These are phyloP conservation scores for Melanchra persicariae DNA, from an alignment of 2,888 invertebrate species.

Conservation along the genomic window DNA sequence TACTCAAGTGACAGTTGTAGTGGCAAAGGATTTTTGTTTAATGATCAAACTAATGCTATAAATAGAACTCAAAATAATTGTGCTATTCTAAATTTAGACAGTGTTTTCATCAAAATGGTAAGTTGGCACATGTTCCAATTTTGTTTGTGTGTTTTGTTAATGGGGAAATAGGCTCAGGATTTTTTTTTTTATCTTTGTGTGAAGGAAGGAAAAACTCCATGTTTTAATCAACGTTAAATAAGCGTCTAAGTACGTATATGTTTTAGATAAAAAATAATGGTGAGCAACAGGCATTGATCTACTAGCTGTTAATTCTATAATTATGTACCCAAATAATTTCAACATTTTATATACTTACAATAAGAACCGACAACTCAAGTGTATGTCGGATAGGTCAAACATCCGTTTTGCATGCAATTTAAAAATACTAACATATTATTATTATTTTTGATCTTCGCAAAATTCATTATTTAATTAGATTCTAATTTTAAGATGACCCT, in stretches of 20 bases:
- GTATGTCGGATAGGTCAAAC: background rate
- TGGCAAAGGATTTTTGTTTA: conserved; percentile 37
- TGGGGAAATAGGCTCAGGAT: background rate
- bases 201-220: background rate
- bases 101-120: conserved; percentile 63
- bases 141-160: conserved; percentile 52
- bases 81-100: conserved; percentile 45
- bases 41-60: conserved; percentile 20
- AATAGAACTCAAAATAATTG: conserved; percentile 32
- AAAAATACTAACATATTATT: background rate
- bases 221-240: too few relatives aligned
- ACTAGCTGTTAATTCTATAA: background rate
- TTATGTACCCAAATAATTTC: background rate
- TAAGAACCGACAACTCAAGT: too few relatives aligned
- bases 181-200: background rate
- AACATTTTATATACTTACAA: background rate
- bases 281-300: conserved; percentile 1
- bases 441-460: background rate
- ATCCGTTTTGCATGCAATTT: background rate
- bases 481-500: conserved; percentile 15
- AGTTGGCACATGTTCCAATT: conserved; percentile 64
- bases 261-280: conserved; percentile 1
- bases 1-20: conserved; percentile 31
- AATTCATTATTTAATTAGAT: background rate
- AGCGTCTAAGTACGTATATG: too few relatives aligned